phyloP scores from a whole-genome alignment of 1,140 invertebrate species.

The Dreissena rostriformis region DNA sequence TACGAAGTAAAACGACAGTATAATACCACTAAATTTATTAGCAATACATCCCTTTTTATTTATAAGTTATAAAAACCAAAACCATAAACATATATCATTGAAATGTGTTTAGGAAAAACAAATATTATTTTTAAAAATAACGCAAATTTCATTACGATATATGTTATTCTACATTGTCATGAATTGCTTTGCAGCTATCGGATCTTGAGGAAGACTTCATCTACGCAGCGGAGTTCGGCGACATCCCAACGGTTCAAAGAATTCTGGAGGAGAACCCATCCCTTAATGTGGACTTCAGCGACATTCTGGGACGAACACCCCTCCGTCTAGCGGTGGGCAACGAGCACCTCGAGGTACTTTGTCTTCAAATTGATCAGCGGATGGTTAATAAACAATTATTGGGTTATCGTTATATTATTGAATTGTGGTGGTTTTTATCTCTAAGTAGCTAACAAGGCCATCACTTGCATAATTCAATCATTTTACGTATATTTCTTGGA shows the following conservation, averaged over 20 bases:
- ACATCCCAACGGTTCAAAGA: constrained; percentile 74
- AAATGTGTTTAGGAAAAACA: not conserved
- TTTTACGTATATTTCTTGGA: no score
- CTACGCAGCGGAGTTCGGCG: constrained; percentile 76
- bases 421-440: no score
- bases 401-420: no score
- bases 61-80: no score
- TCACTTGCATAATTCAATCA: no score
- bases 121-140: not conserved
- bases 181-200: constrained; percentile 63
- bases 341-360: constrained; percentile 76
- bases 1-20: no score
- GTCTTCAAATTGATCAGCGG: no score
- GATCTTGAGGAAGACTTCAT: constrained; percentile 74
- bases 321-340: constrained; percentile 77
- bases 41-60: no score
- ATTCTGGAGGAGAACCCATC: constrained; percentile 72
- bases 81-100: not conserved
- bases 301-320: constrained; percentile 76
- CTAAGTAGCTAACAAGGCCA: no score
- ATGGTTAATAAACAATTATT: no score
- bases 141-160: not conserved
- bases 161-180: not conserved
- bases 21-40: no score
- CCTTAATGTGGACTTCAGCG: constrained; percentile 75